These are phyloP conservation scores for Andricus grossulariae DNA, from an alignment of 1,140 invertebrate genomes.

Conservation along the genomic window DNA sequence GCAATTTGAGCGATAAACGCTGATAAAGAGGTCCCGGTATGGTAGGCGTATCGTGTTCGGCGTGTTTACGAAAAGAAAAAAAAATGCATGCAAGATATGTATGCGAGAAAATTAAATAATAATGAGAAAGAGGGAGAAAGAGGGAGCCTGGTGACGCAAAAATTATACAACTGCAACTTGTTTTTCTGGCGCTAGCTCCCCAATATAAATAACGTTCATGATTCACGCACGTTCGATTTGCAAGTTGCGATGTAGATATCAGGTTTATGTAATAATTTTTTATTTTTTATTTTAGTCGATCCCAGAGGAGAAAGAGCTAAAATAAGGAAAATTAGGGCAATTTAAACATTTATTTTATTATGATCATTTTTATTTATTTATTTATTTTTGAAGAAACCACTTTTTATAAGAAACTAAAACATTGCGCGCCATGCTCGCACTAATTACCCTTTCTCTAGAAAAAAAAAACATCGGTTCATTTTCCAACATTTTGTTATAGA, in stretches of 20 bases:
- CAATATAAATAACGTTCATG: neutral
- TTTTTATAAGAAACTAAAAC: no score
- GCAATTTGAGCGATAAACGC: slow-evolving; percentile 46
- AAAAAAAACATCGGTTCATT: no score
- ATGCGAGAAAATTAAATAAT: neutral
- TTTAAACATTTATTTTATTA: no score
- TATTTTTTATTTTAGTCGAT: neutral
- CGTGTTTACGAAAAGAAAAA: neutral
- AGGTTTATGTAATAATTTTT: neutral
- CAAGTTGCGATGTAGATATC: neutral
- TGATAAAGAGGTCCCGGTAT: slow-evolving; percentile 40
- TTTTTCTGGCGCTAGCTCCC: slow-evolving; percentile 15
- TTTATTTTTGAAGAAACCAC: no score
- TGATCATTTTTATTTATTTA: no score
- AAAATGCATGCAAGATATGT: no score
- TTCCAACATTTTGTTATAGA: no score
- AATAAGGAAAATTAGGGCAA: no score
- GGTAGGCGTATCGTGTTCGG: slow-evolving; percentile 42
- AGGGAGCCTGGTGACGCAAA: neutral
- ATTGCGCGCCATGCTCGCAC: no score
- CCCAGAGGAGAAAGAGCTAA: neutral
- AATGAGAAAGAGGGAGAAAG: slow-evolving; percentile 25
- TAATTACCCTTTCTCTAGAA: no score
- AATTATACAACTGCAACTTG: slow-evolving; percentile 22
- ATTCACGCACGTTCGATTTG: slow-evolving; percentile 12